Evolutionary conservation across 2,888 invertebrate genomes (phyloP).

Genomic region (Pachycephus smyrnensis): DNA sequence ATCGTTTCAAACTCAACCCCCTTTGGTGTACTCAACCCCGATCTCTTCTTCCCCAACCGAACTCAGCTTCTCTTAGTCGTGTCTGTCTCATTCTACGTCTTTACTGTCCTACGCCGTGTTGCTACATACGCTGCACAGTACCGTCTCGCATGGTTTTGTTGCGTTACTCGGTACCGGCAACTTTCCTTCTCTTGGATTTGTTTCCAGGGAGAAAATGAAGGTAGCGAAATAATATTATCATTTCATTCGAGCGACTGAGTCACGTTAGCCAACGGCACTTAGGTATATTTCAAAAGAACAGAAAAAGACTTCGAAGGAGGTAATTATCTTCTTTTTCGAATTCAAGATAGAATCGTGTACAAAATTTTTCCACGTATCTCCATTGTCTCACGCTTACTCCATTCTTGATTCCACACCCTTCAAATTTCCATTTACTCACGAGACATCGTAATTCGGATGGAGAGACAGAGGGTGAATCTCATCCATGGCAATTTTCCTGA

Average conservation of each 20-base stretch:
- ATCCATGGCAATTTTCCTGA: neutral
- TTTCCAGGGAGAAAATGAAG: conserved; percentile 24
- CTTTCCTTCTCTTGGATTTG: conserved; percentile 31
- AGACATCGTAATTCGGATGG: neutral
- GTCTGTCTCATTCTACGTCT: neutral
- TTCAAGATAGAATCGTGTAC: neutral
- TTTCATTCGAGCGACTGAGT: conserved; percentile 45
- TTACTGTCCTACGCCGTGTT: neutral
- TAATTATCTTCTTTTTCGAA: neutral
- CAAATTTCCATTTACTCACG: neutral
- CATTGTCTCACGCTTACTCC: neutral
- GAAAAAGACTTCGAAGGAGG: neutral
- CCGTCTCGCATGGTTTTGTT: neutral
- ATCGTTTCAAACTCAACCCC: conserved; percentile 35
- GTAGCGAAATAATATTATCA: conserved; percentile 47
- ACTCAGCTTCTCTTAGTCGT: neutral
- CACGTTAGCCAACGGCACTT: conserved; percentile 36
- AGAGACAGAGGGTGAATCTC: neutral
- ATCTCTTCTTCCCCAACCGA: neutral
- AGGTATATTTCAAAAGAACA: neutral
- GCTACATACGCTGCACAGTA: neutral
- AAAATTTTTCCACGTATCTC: neutral
- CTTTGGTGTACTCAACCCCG: conserved; percentile 1
- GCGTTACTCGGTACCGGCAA: neutral
- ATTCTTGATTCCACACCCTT: neutral